These are phyloP conservation scores for Excalfactoria chinensis DNA, from an alignment of 2,113 vertebrate genomes.

Conservation along the genomic window DNA sequence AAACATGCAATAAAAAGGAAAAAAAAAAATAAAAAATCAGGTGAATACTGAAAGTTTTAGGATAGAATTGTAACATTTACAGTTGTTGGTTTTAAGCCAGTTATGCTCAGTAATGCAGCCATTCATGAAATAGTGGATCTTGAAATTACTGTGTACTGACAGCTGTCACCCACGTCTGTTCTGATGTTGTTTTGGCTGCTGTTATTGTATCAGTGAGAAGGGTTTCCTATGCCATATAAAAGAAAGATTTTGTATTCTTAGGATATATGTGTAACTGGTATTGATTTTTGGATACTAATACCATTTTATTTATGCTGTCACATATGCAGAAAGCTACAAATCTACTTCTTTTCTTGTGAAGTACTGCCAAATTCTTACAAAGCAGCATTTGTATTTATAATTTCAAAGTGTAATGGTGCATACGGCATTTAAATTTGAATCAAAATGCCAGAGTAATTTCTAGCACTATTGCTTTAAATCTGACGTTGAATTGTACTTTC, in stretches of 20 bases:
- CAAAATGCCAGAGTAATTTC: neutral
- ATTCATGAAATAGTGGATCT: neutral
- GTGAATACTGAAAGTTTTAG: neutral
- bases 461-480: neutral
- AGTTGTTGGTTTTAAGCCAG: neutral
- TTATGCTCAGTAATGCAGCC: neutral
- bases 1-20: neutral
- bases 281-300: neutral
- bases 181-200: neutral
- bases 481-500: neutral
- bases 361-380: neutral
- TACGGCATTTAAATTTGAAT: neutral
- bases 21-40: neutral
- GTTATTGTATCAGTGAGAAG: neutral
- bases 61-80: neutral
- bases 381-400: neutral
- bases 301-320: neutral
- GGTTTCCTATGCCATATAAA: neutral
- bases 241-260: neutral
- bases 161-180: neutral
- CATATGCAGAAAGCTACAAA: neutral
- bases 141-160: neutral
- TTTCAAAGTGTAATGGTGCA: neutral
- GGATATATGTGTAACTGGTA: neutral
- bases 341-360: neutral